Conservation (phyloP, 2,888 invertebrate genomes). For the Acanthopleura granulata region DNA sequence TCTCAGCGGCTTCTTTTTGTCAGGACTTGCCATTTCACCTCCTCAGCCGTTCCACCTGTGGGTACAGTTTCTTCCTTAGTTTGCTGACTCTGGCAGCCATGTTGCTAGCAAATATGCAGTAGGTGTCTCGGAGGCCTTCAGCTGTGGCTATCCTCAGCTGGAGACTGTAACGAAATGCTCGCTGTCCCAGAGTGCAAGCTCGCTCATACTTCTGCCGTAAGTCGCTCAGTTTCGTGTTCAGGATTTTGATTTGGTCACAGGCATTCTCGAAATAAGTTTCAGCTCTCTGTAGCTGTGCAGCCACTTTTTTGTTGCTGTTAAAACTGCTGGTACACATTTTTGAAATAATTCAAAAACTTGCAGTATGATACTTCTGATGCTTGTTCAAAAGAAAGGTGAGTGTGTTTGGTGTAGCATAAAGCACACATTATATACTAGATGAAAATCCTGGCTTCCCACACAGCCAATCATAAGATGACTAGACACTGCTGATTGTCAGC, state of each 20-base stretch:
- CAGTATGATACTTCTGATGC: too few relatives aligned
- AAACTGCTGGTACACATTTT: neutral
- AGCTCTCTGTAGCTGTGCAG: neutral
- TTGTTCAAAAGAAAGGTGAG: too few relatives aligned
- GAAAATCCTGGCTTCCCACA: too few relatives aligned
- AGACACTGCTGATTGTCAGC: too few relatives aligned
- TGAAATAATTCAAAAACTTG: neutral
- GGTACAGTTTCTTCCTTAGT: neutral
- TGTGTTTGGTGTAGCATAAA: too few relatives aligned
- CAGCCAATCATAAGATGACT: too few relatives aligned
- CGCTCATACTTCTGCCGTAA: neutral
- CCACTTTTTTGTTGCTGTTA: neutral
- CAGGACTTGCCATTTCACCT: neutral
- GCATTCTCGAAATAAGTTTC: neutral
- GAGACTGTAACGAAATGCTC: conserved; percentile 2
- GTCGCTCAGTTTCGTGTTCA: neutral
- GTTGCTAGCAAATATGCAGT: neutral
- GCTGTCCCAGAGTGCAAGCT: neutral
- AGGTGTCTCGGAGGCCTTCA: neutral
- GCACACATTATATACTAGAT: too few relatives aligned
- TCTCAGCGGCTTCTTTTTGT: too few relatives aligned
- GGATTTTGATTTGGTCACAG: neutral
- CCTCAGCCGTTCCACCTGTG: neutral
- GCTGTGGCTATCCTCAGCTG: neutral
- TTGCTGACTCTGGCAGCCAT: conserved; percentile 1